Evolutionary conservation across 2,888 invertebrate genomes (phyloP), one percentile per base, ranked within the genome.

Genomic region (Allygus modestus): DNA sequence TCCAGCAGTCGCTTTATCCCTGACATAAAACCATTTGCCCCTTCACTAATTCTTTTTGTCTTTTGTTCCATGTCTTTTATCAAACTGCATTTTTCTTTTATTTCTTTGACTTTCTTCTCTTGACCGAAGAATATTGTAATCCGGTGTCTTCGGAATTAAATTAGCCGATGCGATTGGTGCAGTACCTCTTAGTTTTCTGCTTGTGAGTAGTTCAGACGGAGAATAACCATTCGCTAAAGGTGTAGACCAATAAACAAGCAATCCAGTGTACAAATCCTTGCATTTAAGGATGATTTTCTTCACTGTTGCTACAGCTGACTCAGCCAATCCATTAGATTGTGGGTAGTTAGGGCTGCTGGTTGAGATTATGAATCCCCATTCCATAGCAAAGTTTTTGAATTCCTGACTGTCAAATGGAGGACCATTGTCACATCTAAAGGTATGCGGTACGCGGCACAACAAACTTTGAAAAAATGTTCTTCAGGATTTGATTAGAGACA

Each of bases 401-500:
- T n/a, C 28, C 20, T 20, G 15, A 7, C 65, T 26, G 26, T 65
- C 65, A 26, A 65, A 65, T 28, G 23, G 65, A 26, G 65, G 23
- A 5, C 26, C 65, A 26, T 65, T 37, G 37, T 37, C 37, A 37
- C 37, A 37, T 37, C 37, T 37, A 37, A 37, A 9, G 5, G 7
- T 20, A 2, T 82, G 28, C 1, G 81, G 84, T 12, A 79, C 81
- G n/a, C n/a, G n/a, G n/a, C n/a, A n/a, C n/a, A n/a, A 77, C 84
- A 15, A 54, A 37, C 0, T 79, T 0, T 33, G 82, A 54, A 31
- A 84, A 82, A 7, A 54, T n/a, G 0, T 2, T 0, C 26, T 82
- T 17, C 20, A 82, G 58, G 17, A 37, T 37, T n/a, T n/a, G n/a
- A n/a, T n/a, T n/a, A n/a, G n/a, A 9, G 9, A 37, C 37, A 37